Percentiles rank a stretch among this genome's conserved stretches.
Conservation (phyloP, 2,888 invertebrate species). For the Caenorhabditis wallacei region DNA sequence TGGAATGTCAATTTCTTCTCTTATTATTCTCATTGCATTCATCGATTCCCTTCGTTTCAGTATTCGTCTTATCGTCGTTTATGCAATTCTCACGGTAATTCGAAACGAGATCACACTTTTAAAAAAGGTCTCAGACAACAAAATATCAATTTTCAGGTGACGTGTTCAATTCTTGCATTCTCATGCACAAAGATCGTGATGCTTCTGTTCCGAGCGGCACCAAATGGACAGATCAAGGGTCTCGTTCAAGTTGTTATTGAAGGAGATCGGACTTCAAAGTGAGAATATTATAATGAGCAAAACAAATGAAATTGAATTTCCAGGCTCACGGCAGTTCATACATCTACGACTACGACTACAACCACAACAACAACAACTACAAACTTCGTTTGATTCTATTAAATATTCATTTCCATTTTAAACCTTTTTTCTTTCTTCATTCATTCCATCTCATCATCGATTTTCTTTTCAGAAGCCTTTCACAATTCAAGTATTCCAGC, state of each 20-base stretch:
- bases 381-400: constrained; percentile 49
- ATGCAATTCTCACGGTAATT: constrained; percentile 67
- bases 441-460: constrained; percentile 16
- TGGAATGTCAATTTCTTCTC: constrained; percentile 63
- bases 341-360: constrained; percentile 51
- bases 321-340: constrained; percentile 41
- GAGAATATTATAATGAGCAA: background rate
- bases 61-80: constrained; percentile 64
- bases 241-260: constrained; percentile 68
- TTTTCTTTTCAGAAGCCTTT: constrained; percentile 4
- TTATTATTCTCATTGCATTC: constrained; percentile 69
- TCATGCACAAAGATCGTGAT: constrained; percentile 67
- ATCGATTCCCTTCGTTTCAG: constrained; percentile 74
- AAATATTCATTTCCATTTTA: too few species aligned
- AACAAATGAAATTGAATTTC: background rate
- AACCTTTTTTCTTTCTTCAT: background rate
- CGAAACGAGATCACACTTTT: background rate
- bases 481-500: constrained; percentile 4
- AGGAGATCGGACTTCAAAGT: constrained; percentile 69
- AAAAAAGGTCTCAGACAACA: background rate
- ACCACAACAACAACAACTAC: constrained; percentile 51
- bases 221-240: constrained; percentile 69
- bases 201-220: constrained; percentile 73
- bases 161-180: constrained; percentile 58
- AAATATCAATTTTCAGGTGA: constrained; percentile 42